Evolutionary conservation across 2,113 vertebrate species (phyloP).

Genomic region (Oplegnathus fasciatus): DNA sequence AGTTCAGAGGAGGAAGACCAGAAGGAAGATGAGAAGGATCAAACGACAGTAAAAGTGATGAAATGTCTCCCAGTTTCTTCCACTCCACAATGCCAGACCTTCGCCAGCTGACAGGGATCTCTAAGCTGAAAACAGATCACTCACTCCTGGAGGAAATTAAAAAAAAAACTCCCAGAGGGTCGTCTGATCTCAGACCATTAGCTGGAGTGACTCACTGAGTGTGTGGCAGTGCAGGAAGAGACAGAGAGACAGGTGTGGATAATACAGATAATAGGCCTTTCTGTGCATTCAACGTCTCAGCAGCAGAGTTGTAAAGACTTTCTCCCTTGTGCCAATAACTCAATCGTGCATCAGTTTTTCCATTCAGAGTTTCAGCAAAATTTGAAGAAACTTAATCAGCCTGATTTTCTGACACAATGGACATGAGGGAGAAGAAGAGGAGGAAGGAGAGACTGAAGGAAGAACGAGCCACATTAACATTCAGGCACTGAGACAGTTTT

Average conservation of each 20-base stretch:
- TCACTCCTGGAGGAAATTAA: background rate
- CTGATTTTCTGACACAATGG: background rate
- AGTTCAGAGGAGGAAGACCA: slow-evolving; percentile 75
- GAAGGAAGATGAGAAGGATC: slow-evolving; percentile 29
- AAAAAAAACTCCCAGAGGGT: background rate
- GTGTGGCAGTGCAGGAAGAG: background rate
- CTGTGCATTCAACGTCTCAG: background rate
- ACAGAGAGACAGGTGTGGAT: slow-evolving; percentile 4
- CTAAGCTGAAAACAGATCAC: background rate
- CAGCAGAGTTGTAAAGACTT: background rate
- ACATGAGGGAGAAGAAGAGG: background rate
- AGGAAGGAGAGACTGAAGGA: background rate
- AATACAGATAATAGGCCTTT: slow-evolving; percentile 9
- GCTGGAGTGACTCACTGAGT: slow-evolving; percentile 2
- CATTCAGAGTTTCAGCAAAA: background rate
- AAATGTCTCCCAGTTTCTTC: slow-evolving; percentile 35
- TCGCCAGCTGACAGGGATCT: slow-evolving; percentile 62
- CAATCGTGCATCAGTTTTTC: background rate
- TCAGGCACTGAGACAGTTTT: background rate
- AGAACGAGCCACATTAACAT: background rate
- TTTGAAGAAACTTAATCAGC: background rate
- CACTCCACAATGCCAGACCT: slow-evolving; percentile 25
- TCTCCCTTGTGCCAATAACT: background rate
- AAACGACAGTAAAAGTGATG: background rate
- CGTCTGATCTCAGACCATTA: slow-evolving; percentile 3